phyloP scores from a whole-genome alignment of 2,113 vertebrate species.

The Cichladusa arquata region DNA sequence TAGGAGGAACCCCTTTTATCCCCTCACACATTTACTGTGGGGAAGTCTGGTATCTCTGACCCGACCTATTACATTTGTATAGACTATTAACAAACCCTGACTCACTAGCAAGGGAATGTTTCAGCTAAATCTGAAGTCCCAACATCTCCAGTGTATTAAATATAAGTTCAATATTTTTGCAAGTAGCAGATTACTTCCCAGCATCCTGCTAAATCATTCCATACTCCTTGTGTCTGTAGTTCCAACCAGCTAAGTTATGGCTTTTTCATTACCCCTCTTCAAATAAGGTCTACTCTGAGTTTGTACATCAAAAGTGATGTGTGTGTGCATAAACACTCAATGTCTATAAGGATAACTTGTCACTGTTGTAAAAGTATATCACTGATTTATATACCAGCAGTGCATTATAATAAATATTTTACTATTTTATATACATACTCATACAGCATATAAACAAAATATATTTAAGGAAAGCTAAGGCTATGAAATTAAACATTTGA shows the following conservation, averaged over 20 bases:
- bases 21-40: accelerated
- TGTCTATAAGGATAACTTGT: constrained; percentile 13
- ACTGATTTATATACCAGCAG: neutral
- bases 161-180: neutral
- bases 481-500: neutral
- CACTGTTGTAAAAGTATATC: neutral
- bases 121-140: neutral
- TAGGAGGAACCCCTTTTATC: neutral
- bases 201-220: neutral
- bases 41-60: neutral
- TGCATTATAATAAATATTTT: constrained; percentile 13
- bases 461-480: neutral
- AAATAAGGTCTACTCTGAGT: neutral
- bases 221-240: neutral
- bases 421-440: neutral
- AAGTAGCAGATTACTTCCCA: neutral
- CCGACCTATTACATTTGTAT: neutral
- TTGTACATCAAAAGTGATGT: constrained; percentile 19
- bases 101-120: neutral
- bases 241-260: neutral
- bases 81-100: neutral
- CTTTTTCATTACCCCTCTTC: constrained; percentile 41
- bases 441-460: neutral
- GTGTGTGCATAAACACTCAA: constrained; percentile 15
- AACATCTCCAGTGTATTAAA: neutral